Percentiles rank a stretch among this genome's conserved stretches.
phyloP scores from a whole-genome alignment of 2,797 vertebrate species.

The Siniperca obscura region DNA sequence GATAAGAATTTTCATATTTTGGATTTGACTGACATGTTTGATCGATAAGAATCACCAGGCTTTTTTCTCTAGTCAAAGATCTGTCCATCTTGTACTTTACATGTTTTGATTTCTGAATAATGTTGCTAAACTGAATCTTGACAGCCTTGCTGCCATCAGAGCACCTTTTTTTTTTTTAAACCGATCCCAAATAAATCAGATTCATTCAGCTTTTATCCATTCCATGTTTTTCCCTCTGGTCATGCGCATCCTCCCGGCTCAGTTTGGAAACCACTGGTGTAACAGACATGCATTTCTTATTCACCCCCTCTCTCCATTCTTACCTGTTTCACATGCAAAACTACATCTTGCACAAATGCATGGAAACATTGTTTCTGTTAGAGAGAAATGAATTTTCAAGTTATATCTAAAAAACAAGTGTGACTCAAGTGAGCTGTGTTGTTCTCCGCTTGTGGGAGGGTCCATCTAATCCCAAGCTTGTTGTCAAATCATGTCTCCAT shows the following conservation, averaged over 20 bases:
- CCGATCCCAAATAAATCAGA: slow-evolving; percentile 17
- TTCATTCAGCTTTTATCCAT: slow-evolving; percentile 29
- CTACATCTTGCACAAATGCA: slow-evolving; percentile 45
- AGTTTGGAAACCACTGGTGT: background rate
- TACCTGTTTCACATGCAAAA: slow-evolving; percentile 54
- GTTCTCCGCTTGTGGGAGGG: slow-evolving; percentile 47
- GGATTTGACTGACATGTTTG: slow-evolving; percentile 12
- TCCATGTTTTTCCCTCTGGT: background rate
- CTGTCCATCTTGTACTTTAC: slow-evolving; percentile 9
- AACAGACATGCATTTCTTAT: slow-evolving; percentile 32
- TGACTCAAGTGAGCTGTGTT: slow-evolving; percentile 58
- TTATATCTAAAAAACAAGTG: slow-evolving; percentile 56
- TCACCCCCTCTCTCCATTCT: slow-evolving; percentile 27
- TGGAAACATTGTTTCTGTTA: slow-evolving; percentile 36
- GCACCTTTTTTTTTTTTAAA: background rate
- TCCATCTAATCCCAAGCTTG: slow-evolving; percentile 63
- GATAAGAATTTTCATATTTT: background rate
- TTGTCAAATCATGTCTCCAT: slow-evolving; percentile 71
- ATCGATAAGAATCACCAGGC: slow-evolving; percentile 11
- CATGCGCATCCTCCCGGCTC: slow-evolving; percentile 5
- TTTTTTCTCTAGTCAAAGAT: slow-evolving; percentile 19
- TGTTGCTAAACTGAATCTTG: background rate
- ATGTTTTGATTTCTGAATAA: slow-evolving; percentile 38
- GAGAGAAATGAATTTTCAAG: slow-evolving; percentile 39
- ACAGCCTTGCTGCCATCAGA: slow-evolving; percentile 12